Base-by-base conservation (phyloP, 37 sponge, comb jelly and placozoan genomes). In the Haliclona indistincta region DNA sequence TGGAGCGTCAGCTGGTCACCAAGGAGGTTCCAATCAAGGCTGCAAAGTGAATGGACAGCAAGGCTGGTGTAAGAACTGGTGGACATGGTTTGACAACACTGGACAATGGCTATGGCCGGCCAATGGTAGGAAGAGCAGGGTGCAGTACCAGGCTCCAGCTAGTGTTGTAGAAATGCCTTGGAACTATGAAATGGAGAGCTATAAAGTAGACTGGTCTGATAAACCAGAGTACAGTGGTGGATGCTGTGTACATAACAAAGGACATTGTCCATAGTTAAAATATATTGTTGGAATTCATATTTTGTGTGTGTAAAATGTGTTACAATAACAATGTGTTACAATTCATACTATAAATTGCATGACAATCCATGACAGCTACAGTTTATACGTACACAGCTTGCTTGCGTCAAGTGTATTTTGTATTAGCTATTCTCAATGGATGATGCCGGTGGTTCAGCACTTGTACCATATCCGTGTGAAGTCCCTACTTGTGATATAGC, bases 41-140 rank as follows among this genome's bases (percentile, higher is more conserved):
- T 79, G 80, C 41, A 79, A 79, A 29, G 80, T 79, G 39, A 79
- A 79, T 30, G 38, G 58, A 17, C 38, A 67, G 41, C 80, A 79
- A 28, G 80, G 80, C 29, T 79, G 80, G 80, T 79, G 80, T 25
- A n/a, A 68, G 44, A 79, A 79, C 43, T 79, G 80, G 80, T 79
- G 80, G 80, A 43, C 23, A 11, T 32, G 53, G 49, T 56, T 80
- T 29, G 71, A 69, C 19, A 68, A 80, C 71, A 80, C 80, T 6
- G 71, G 63, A 23, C 80, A 80, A 38, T 80, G 80, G 80, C 32
- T 80, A 0, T 80, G 80, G 80, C 80, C 80, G 0, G 70, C 1
- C 7, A 68, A 68, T 52, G 80, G 80, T 0, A 39, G 71, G 26
- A 60, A 26, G 1, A 80, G 80, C 43, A 71, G 69, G 0, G 35